Conservation (phyloP, 1,140 invertebrate species). For the Monochamus saltuarius region DNA sequence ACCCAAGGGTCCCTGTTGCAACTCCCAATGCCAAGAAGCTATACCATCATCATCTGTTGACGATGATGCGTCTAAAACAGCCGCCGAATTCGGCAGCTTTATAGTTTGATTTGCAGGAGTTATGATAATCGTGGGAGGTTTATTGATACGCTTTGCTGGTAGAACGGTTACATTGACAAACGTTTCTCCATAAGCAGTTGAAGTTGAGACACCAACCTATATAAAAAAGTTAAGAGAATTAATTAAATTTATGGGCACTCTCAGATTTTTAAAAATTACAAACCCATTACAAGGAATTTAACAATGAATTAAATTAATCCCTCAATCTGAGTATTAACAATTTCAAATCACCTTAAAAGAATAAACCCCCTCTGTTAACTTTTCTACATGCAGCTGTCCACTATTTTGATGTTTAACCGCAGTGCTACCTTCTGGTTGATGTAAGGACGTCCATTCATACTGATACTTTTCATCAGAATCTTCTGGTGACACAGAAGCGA, state of each 20-base stretch:
- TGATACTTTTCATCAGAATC: conserved; percentile 66
- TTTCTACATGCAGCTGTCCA: conserved; percentile 71
- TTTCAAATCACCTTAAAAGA: conserved; percentile 81
- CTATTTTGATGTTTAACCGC: conserved; percentile 87
- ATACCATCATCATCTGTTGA: conserved; percentile 60
- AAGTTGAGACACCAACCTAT: conserved; percentile 67
- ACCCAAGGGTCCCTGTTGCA: conserved; percentile 70
- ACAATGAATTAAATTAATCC: too few relatives aligned
- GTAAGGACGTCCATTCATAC: conserved; percentile 85
- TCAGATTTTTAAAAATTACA: too few relatives aligned
- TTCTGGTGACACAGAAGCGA: conserved; percentile 77
- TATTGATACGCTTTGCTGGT: conserved; percentile 83
- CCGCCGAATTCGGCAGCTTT: conserved; percentile 84
- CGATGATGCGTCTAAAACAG: conserved; percentile 82
- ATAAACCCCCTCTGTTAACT: conserved; percentile 83
- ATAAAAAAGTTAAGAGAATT: not conserved
- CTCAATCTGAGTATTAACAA: too few relatives aligned
- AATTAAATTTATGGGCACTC: too few relatives aligned
- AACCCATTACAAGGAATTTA: too few relatives aligned
- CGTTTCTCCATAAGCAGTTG: conserved; percentile 76
- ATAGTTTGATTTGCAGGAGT: conserved; percentile 81
- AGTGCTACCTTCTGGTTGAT: conserved; percentile 77
- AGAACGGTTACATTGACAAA: conserved; percentile 90
- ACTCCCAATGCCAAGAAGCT: conserved; percentile 87
- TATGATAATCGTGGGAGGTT: conserved; percentile 82